Conservation (phyloP, 2,113 vertebrate genomes). For the Columba janthina region DNA sequence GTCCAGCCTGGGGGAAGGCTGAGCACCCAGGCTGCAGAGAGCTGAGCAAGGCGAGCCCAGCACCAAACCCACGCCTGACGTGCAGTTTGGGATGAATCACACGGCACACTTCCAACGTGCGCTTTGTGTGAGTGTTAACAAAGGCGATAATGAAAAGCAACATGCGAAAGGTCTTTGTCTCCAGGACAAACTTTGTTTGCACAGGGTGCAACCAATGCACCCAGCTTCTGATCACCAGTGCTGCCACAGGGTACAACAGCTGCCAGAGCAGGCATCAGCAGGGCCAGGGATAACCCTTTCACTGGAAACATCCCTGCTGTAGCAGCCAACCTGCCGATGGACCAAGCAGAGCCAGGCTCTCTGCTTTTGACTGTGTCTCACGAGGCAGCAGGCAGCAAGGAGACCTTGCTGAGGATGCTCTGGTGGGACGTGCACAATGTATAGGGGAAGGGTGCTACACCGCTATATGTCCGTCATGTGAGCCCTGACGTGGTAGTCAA, state of each 20-base stretch:
- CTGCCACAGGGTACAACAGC: background rate
- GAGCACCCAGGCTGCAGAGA: background rate
- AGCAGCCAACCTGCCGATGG: background rate
- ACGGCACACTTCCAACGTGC: background rate
- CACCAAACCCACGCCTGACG: background rate
- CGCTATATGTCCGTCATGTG: accelerated
- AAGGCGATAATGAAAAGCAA: background rate
- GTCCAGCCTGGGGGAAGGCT: accelerated
- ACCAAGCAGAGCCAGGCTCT: background rate
- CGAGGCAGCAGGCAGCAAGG: background rate
- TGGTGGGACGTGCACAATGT: accelerated
- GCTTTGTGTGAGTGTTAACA: background rate
- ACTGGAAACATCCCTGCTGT: accelerated
- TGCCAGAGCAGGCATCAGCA: background rate
- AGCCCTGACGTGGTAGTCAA: background rate
- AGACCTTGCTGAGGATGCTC: background rate
- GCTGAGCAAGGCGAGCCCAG: accelerated
- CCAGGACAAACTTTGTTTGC: background rate
- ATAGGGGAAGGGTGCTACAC: background rate
- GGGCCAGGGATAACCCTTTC: background rate
- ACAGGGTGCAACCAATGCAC: accelerated
- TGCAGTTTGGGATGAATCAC: background rate
- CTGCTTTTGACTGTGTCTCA: background rate
- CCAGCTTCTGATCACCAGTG: background rate
- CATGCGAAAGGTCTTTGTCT: accelerated